Conservation (phyloP, 2,113 vertebrate species). For the Ammospiza caudacuta region DNA sequence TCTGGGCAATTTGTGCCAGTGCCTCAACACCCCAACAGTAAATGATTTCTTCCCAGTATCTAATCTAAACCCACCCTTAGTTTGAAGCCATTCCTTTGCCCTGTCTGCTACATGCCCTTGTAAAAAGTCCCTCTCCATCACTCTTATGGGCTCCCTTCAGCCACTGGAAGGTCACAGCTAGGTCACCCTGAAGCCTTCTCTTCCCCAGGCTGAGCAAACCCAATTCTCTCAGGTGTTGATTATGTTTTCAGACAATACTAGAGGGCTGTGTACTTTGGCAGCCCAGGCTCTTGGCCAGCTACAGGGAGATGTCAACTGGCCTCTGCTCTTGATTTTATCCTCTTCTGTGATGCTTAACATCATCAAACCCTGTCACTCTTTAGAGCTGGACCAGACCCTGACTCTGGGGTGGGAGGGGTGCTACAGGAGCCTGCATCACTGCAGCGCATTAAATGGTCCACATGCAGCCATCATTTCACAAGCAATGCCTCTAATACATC, state of each 20-base stretch:
- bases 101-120: neutral
- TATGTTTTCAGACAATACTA: neutral
- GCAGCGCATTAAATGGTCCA: neutral
- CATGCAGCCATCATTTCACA: neutral
- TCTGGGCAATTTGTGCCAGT: neutral
- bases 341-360: neutral
- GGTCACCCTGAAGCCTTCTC: neutral
- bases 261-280: neutral
- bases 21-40: neutral
- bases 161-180: neutral
- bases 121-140: neutral
- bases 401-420: neutral
- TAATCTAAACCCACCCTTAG: neutral
- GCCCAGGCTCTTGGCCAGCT: neutral
- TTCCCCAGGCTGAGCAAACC: neutral
- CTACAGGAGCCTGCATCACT: accelerated
- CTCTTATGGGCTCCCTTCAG: neutral
- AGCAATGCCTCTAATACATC: neutral
- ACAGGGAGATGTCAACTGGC: neutral
- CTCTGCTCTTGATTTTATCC: neutral
- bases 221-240: neutral
- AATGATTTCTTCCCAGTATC: neutral
- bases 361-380: neutral
- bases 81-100: neutral
- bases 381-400: neutral